Percentiles rank a stretch among this genome's conserved stretches.
Evolutionary conservation across 2,888 invertebrate species (phyloP).

Genomic region (Axea sp.): DNA sequence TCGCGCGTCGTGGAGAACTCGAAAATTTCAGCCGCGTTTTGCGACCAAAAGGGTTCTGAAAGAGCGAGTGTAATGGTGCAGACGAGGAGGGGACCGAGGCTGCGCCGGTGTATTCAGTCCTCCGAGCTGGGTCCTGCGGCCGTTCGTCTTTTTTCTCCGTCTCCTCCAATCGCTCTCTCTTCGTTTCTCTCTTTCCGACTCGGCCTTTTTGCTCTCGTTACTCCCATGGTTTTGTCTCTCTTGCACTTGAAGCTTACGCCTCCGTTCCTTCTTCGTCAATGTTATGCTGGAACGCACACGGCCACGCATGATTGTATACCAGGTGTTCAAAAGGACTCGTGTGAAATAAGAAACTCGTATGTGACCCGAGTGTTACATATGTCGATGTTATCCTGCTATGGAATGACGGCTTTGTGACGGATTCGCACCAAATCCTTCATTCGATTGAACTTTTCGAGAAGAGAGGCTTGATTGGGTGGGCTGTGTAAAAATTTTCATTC

Average conservation of each 20-base stretch:
- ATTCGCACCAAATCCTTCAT: too few relatives aligned
- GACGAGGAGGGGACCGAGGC: conserved; percentile 27
- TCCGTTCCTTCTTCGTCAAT: conserved; percentile 22
- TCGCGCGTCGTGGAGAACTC: conserved; percentile 46
- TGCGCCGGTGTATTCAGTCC: conserved; percentile 46
- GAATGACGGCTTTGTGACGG: conserved; percentile 9
- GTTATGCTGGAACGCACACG: conserved; percentile 35
- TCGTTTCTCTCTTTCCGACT: conserved; percentile 13
- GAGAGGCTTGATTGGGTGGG: too few relatives aligned
- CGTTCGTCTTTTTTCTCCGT: background rate
- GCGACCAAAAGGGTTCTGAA: conserved; percentile 29
- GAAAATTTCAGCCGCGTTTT: conserved; percentile 35
- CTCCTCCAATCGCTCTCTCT: background rate
- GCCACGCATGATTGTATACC: conserved; percentile 39
- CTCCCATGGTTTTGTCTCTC: conserved; percentile 7
- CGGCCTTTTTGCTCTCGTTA: conserved; percentile 25
- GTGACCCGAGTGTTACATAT: conserved; percentile 30
- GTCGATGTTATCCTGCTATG: conserved; percentile 9
- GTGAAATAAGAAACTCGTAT: conserved; percentile 32
- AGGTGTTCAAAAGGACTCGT: conserved; percentile 53
- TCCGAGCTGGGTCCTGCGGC: conserved; percentile 43
- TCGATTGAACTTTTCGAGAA: too few relatives aligned
- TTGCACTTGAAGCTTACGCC: background rate
- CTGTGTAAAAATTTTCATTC: too few relatives aligned
- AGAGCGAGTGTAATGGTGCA: conserved; percentile 29